A percentile compares a stretch with the other conserved stretches of the same genome.
phyloP scores from a whole-genome alignment of 2,888 invertebrate species.

The Agrochola lota region DNA sequence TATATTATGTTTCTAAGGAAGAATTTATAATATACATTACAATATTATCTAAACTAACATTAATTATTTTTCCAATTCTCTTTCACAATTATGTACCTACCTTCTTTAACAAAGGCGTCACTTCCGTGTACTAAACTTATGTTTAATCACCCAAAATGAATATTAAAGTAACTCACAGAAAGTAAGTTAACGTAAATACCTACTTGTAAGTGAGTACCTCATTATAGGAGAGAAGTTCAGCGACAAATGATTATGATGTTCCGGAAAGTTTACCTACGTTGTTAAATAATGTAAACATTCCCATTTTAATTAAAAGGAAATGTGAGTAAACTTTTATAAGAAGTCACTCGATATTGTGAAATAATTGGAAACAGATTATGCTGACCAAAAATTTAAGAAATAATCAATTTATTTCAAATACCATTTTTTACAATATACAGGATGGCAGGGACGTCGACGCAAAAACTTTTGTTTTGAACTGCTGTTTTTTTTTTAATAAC shows the following conservation, averaged over 20 bases:
- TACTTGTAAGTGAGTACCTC: slow-evolving; percentile 35
- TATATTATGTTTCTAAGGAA: neutral
- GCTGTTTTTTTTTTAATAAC: too few relatives aligned
- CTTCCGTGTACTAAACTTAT: neutral
- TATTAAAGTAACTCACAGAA: slow-evolving; percentile 37
- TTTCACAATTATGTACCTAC: neutral
- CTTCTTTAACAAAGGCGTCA: neutral
- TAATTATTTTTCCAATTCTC: neutral
- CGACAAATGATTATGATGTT: slow-evolving; percentile 43
- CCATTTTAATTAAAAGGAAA: slow-evolving; percentile 36
- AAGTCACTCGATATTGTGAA: neutral
- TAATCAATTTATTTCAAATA: neutral
- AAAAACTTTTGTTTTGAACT: too few relatives aligned
- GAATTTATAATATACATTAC: neutral
- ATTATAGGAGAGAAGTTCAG: slow-evolving; percentile 48
- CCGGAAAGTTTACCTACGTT: slow-evolving; percentile 33
- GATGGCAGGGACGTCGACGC: too few relatives aligned
- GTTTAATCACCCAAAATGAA: slow-evolving; percentile 28
- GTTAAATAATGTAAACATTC: slow-evolving; percentile 45
- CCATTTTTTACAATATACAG: neutral
- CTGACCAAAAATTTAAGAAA: neutral
- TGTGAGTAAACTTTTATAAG: neutral
- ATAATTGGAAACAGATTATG: slow-evolving; percentile 3
- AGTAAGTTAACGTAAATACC: slow-evolving; percentile 20
- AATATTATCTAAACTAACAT: neutral